Percentiles rank a stretch among this genome's conserved stretches.
These are phyloP conservation scores for Apamea anceps DNA, from an alignment of 2,888 invertebrate species.

Conservation along the genomic window DNA sequence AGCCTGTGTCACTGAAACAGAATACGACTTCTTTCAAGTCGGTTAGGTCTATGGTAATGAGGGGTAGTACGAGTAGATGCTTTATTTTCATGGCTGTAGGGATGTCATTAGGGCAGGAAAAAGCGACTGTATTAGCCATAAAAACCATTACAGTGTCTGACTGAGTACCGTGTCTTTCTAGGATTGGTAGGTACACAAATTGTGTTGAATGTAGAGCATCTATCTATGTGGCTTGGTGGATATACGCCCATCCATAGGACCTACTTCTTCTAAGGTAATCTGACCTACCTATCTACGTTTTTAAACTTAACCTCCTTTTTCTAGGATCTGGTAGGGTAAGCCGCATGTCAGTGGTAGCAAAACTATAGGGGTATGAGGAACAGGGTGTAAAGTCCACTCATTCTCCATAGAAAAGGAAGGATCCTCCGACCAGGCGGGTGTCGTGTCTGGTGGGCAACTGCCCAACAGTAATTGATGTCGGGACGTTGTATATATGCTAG, in stretches of 20 bases:
- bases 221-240: no score
- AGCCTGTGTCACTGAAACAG: slow-evolving; percentile 12
- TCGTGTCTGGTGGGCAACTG: no score
- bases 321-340: not conserved
- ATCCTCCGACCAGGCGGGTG: no score
- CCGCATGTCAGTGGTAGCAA: not conserved
- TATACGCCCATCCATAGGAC: not conserved
- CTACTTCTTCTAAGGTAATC: not conserved
- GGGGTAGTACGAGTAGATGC: slow-evolving; percentile 10
- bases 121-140: slow-evolving; percentile 28
- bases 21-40: slow-evolving; percentile 32
- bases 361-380: no score
- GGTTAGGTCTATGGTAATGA: slow-evolving; percentile 29
- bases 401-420: no score
- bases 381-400: no score
- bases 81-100: slow-evolving; percentile 43
- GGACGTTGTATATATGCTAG: no score
- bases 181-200: not conserved
- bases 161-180: not conserved
- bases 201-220: not conserved
- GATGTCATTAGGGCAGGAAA: slow-evolving; percentile 34
- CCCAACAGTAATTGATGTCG: no score
- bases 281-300: not conserved
- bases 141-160: slow-evolving; percentile 5
- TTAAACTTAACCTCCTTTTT: not conserved